These are phyloP conservation scores for Cyclura pinguis DNA, from an alignment of 2,797 vertebrate species.

Conservation along the genomic window DNA sequence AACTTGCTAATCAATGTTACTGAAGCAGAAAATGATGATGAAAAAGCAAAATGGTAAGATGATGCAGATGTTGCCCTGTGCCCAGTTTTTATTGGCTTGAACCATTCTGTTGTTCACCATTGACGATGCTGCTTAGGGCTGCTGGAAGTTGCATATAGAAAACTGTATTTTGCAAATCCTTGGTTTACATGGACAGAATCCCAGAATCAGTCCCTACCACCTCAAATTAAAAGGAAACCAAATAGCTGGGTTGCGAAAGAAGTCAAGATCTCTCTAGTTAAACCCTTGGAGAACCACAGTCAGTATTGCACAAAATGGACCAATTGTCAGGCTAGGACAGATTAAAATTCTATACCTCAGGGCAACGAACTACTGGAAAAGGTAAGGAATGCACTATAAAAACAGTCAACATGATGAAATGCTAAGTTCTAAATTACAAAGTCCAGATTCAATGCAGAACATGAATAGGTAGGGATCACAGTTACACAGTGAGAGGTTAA, in stretches of 20 bases:
- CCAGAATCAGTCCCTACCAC: too few relatives aligned
- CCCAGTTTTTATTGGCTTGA: neutral
- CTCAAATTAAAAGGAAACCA: neutral
- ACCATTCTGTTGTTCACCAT: neutral
- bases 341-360: constrained; percentile 1
- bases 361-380: constrained; percentile 13
- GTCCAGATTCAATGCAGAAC: neutral
- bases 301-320: neutral
- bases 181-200: too few relatives aligned
- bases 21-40: neutral
- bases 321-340: neutral
- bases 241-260: neutral
- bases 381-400: constrained; percentile 5
- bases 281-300: neutral
- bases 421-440: constrained; percentile 33
- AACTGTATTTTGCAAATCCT: too few relatives aligned
- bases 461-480: neutral
- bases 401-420: constrained; percentile 1
- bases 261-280: too few relatives aligned
- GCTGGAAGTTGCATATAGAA: too few relatives aligned
- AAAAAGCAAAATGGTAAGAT: neutral
- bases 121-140: too few relatives aligned
- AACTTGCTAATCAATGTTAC: neutral
- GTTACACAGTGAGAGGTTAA: neutral
- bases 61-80: neutral